Evolutionary conservation across 2,797 vertebrate genomes (phyloP), one percentile per base, ranked within the genome.

Genomic region (Psittacula echo): DNA sequence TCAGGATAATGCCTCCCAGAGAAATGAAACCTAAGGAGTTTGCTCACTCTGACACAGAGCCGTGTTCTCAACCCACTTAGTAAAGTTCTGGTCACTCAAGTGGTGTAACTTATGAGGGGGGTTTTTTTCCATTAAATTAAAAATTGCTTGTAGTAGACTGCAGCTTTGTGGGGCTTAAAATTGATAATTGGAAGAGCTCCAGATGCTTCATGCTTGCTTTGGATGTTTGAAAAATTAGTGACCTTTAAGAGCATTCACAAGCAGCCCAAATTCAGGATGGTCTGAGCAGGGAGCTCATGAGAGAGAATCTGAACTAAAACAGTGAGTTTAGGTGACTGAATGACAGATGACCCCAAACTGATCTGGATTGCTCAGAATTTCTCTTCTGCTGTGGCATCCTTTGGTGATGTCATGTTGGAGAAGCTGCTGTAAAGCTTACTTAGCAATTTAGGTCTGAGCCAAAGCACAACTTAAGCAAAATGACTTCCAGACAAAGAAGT

Each of bases 241-340:
- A 19, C 60, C 32, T 32, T 45, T 30, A 54, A 65, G 51, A 68
- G 53, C 15, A 0, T 62, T 60, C 22, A 0, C 17, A 21, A 19
- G 20, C 27, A 10, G 48, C 16, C 34, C 53, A 5, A 21, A 11
- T 37, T 56, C 11, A 10, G 24, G 37, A 4, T 3, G 5, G 32
- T 26, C 9, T 4, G 61, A 85, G 30, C 42, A 54, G 34, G n/a
- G 27, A 29, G 54, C 62, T 22, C 0, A 0, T 4, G 29, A 62
- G 84, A 11, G 21, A 32, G 37, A 67, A 44, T 32, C 41, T 32
- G 75, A 71, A 50, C 15, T 34, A 13, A 86, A 78, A 20, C 1
- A 0, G 3, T 27, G 50, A 23, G 0, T 73, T 73, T 34, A 13
- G 30, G 27, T 3, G 0, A 8, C 15, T 47, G 1, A 5, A 2